phyloP scores from a whole-genome alignment of 2,888 invertebrate species.

The Pseudococcus longispinus region DNA sequence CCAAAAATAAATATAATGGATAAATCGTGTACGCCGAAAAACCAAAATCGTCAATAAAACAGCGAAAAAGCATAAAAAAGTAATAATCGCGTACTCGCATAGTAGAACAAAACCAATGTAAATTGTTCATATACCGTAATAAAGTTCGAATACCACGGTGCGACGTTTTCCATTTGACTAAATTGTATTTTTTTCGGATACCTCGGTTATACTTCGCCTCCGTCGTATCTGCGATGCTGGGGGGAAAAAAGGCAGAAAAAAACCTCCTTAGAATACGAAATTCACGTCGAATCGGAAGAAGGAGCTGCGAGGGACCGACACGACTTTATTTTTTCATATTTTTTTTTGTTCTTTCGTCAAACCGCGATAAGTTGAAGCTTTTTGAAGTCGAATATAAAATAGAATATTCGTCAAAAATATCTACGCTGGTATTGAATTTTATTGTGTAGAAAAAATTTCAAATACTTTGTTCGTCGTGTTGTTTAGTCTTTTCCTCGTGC shows the following conservation, averaged over 20 bases:
- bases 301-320: background rate
- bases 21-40: background rate
- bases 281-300: background rate
- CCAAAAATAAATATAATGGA: background rate
- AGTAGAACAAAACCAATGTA: slow-evolving; percentile 13
- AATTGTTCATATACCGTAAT: slow-evolving; percentile 15
- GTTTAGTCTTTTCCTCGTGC: background rate
- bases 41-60: background rate
- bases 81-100: background rate
- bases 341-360: background rate
- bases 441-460: background rate
- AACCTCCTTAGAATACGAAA: background rate
- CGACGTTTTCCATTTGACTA: background rate
- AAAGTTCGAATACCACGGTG: background rate
- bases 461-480: background rate
- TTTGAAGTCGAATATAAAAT: background rate
- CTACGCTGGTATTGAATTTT: background rate
- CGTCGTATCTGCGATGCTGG: background rate
- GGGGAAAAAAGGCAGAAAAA: background rate
- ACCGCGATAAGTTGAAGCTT: background rate
- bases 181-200: background rate
- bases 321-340: background rate
- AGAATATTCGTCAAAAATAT: background rate
- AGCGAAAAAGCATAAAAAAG: background rate
- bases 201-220: background rate